Percentiles rank a stretch among this genome's conserved stretches.
These are phyloP conservation scores for Macrophya alboannulata DNA, from an alignment of 2,888 invertebrate species.

Conservation along the genomic window DNA sequence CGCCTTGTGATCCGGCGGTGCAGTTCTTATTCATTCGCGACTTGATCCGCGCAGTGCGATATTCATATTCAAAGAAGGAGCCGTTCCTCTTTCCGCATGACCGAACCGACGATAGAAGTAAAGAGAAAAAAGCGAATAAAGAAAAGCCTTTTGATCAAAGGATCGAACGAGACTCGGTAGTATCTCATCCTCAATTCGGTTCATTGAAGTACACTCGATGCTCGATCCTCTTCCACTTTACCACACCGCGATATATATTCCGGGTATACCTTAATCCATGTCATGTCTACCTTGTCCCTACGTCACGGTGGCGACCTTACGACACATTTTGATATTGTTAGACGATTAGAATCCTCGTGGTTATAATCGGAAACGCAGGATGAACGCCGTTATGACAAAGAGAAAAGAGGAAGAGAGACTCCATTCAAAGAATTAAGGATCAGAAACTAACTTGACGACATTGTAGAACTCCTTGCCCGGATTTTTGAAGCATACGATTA, in stretches of 20 bases:
- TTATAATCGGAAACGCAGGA: not conserved
- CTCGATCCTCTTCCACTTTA: slow-evolving; percentile 19
- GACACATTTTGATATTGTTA: not conserved
- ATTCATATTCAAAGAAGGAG: slow-evolving; percentile 1
- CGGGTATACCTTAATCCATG: not conserved
- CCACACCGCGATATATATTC: not conserved
- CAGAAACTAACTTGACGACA: not conserved
- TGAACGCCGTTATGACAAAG: not conserved
- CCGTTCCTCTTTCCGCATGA: not conserved
- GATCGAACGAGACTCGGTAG: slow-evolving; percentile 50
- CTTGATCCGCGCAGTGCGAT: not conserved
- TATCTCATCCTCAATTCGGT: slow-evolving; percentile 27
- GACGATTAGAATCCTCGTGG: not conserved
- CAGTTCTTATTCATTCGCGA: not conserved
- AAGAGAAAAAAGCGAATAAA: slow-evolving; percentile 33
- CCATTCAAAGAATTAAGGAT: not conserved
- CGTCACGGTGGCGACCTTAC: not conserved
- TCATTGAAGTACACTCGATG: slow-evolving; percentile 15
- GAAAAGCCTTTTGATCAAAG: slow-evolving; percentile 56
- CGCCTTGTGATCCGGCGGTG: slow-evolving; percentile 1
- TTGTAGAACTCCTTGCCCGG: too few relatives aligned
- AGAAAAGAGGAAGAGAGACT: not conserved
- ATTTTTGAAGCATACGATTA: not conserved
- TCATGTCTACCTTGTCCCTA: not conserved
- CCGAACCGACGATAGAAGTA: not conserved